phyloP scores from a whole-genome alignment of 2,113 vertebrate species.

The Tretioscincus oriximinensis region DNA sequence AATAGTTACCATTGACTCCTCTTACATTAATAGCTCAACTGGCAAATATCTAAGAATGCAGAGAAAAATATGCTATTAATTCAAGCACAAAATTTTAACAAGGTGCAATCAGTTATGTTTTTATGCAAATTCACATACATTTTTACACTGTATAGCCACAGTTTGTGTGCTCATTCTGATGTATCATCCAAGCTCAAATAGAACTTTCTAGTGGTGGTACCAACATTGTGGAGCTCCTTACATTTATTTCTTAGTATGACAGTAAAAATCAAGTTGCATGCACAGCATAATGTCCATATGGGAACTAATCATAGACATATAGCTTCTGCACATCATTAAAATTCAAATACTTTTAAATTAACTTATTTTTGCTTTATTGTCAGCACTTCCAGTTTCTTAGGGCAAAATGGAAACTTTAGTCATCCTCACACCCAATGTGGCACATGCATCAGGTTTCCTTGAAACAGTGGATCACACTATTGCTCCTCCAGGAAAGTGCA shows the following conservation, averaged over 20 bases:
- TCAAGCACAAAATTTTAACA: slow-evolving; percentile 60
- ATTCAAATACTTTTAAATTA: neutral
- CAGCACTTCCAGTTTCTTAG: no score
- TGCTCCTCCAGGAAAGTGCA: no score
- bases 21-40: slow-evolving; percentile 37
- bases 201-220: no score
- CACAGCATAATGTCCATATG: neutral
- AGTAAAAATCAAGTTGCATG: neutral
- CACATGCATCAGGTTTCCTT: no score
- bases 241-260: neutral
- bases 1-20: slow-evolving; percentile 50
- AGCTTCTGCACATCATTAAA: neutral
- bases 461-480: no score
- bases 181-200: no score
- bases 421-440: no score
- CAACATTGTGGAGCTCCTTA: neutral
- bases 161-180: neutral
- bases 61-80: slow-evolving; percentile 52
- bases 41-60: slow-evolving; percentile 39
- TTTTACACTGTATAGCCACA: slow-evolving; percentile 5
- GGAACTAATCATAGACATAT: neutral
- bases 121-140: slow-evolving; percentile 62
- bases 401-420: no score
- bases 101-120: slow-evolving; percentile 47
- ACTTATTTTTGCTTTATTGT: no score